Evolutionary conservation across 1,140 invertebrate genomes (phyloP).

Genomic region (Anthonomus grandis): DNA sequence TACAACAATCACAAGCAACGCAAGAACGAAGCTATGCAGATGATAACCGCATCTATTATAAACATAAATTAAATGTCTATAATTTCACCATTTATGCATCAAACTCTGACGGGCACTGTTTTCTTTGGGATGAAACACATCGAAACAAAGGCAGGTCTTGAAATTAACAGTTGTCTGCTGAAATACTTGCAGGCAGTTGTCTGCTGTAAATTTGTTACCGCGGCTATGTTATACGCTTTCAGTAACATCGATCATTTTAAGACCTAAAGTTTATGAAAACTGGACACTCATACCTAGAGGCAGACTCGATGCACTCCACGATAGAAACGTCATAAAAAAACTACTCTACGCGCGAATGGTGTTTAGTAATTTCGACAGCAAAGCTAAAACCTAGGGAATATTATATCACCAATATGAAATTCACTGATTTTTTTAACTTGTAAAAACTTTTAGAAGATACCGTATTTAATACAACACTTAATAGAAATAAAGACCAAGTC

Average conservation of each 20-base stretch:
- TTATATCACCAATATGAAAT: conserved; percentile 3
- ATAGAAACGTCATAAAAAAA: background rate
- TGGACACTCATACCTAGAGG: background rate
- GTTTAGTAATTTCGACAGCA: background rate
- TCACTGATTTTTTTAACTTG: conserved; percentile 1
- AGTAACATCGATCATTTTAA: background rate
- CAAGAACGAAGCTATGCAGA: background rate
- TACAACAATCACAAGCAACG: background rate
- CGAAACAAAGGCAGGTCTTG: background rate
- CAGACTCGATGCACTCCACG: background rate
- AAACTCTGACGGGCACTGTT: background rate
- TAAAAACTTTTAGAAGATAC: background rate
- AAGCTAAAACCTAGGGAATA: conserved; percentile 1
- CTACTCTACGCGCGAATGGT: background rate
- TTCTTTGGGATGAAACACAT: conserved; percentile 6
- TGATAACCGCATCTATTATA: background rate
- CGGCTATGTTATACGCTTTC: background rate
- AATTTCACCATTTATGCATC: background rate
- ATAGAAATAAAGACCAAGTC: background rate
- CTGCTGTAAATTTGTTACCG: background rate
- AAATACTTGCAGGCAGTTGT: background rate
- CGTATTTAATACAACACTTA: conserved; percentile 4
- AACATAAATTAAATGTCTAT: conserved; percentile 7
- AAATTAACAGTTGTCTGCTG: background rate
- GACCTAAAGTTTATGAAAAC: background rate